Evolutionary conservation across 2,888 invertebrate genomes (phyloP), one percentile per base, ranked within the genome.

Genomic region (Thelaira solivaga): DNA sequence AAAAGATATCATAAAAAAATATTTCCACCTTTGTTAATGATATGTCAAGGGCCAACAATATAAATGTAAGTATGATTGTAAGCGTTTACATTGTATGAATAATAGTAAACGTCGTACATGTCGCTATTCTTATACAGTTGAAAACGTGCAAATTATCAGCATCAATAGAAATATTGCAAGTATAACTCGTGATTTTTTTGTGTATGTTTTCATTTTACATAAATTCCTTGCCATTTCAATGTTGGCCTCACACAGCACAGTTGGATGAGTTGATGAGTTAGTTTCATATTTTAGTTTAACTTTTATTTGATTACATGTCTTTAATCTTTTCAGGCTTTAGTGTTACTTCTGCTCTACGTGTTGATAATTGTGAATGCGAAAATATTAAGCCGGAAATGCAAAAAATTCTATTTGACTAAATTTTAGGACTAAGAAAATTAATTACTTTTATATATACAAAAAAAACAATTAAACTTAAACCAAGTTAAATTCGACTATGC

Each of bases 71-170:
- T 67, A 51, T 67, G 65, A 45, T 53, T 74, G 81, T 41, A 55
- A 62, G 7, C 20, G 49, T 34, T 61, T 41, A 3, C 41, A 22
- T 53, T 76, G 77, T 43, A 29, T 53, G 41, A 26, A 43, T 16
- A 82, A 82, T 51, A 69, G 68, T 13, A n/a, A n/a, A n/a, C n/a
- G n/a, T n/a, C n/a, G n/a, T n/a, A n/a, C n/a, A n/a, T n/a, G n/a
- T n/a, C n/a, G n/a, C n/a, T n/a, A n/a, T n/a, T n/a, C n/a, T n/a
- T n/a, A n/a, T n/a, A n/a, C n/a, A n/a, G n/a, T n/a, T n/a, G n/a
- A n/a, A 71, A 79, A 61, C 43, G 53, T 41, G 64, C 67, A 72
- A 86, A 86, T 80, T 86, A 85, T 73, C 16, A 55, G 11, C 75
- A 76, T 53, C 45, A 49, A 13, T 64, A 18, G n/a, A 53, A 22